phyloP scores from a whole-genome alignment of 2,888 invertebrate genomes.

The Nymphalis urticae region DNA sequence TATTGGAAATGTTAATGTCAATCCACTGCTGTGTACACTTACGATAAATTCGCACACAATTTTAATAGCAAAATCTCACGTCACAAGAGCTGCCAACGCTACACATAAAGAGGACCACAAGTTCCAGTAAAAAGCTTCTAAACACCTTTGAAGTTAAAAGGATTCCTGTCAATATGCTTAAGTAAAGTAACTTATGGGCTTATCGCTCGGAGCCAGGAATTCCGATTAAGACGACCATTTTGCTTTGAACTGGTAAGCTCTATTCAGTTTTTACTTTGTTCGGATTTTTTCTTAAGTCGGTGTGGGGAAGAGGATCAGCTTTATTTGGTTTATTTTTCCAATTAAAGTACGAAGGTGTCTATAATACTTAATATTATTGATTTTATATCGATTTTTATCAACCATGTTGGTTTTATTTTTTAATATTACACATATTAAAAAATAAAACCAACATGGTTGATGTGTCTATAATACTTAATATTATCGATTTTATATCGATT shows the following conservation, averaged over 20 bases:
- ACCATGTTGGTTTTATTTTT: too few species aligned
- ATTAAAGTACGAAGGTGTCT: conserved; percentile 38
- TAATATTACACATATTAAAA: too few species aligned
- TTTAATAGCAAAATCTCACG: not conserved
- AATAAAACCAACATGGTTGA: too few species aligned
- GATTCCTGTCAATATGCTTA: conserved; percentile 35
- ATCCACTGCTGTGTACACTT: too few species aligned
- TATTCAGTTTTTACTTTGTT: conserved; percentile 27
- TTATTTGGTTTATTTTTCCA: conserved; percentile 32
- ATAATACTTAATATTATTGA: conserved; percentile 3
- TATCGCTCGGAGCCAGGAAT: conserved; percentile 38
- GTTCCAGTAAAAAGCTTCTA: conserved; percentile 12
- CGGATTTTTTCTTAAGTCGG: conserved; percentile 28
- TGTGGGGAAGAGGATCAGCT: conserved; percentile 30
- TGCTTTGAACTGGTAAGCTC: conserved; percentile 32
- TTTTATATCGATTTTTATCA: too few species aligned
- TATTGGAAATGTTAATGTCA: too few species aligned
- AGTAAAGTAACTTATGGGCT: conserved; percentile 41
- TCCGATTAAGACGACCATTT: conserved; percentile 37
- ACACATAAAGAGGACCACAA: not conserved
- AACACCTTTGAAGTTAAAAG: conserved; percentile 28
- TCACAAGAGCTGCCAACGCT: not conserved
- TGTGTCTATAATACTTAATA: conserved; percentile 17
- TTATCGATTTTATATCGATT: too few species aligned
- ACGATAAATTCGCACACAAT: too few species aligned